Base-by-base conservation (phyloP, 1,140 invertebrate species). In the Ips typographus region DNA sequence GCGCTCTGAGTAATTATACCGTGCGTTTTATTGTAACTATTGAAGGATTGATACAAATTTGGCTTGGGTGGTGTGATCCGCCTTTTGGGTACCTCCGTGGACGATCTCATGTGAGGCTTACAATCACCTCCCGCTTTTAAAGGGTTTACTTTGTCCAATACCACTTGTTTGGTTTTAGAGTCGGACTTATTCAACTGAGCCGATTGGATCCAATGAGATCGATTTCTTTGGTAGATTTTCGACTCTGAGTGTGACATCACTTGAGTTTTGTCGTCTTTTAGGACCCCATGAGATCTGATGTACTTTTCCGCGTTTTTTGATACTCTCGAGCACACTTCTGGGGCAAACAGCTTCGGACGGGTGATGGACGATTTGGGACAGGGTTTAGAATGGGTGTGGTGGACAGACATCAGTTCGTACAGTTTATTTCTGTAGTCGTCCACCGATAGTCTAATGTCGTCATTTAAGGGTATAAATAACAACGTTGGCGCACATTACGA, bases 401-500 rank as follows among this genome's bases (percentile, higher is more conserved):
- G 73, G 0, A 62, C 79, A 0, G 82, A 78, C 85, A 93, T 93
- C 76, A 96, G 90, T 74, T 94, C 91, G 81, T 98, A 98, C 1
- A 98, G 83, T 77, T 93, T 94, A 76, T 89, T 90, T 71, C 95
- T 86, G 80, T 98, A 98, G 74, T 96, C 93, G 52, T 95, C 92
- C 0, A 98, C 90, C 0, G 90, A 89, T 41, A 97, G 85, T 76
- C 95, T 93, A 55, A 95, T 86, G 79, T 96, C 92, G 78, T 98
- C 95, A 62, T 90, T 87, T 4, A 98, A 82, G 4, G 94, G 89
- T 22, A 22, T 22, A 22, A 0, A 94, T 91, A 4, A 91, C 83
- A 1, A 97, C 90, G 75, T 92, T 90, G 38, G 87, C 84, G 41
- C 88, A 85, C 69, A 94, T 81, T 38, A 86, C 85, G 8, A 90